Percentiles rank a stretch among this genome's conserved stretches.
Conservation (phyloP, 2,888 invertebrate genomes). For the Trypoxylon attenuatum region DNA sequence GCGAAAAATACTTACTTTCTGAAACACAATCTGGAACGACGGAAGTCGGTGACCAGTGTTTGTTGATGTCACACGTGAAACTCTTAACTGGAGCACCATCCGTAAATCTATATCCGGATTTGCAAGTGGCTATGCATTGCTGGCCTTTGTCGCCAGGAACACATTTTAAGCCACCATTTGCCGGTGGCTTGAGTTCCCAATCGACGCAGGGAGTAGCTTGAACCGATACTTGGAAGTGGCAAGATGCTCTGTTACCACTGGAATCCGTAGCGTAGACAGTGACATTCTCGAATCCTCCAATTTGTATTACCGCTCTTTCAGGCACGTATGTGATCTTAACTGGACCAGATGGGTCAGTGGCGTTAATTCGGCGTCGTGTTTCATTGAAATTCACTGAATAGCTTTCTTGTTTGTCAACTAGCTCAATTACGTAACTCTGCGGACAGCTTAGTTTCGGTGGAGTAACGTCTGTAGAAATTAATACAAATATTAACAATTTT, state of each 20-base stretch:
- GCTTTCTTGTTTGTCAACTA: conserved; percentile 92
- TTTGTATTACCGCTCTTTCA: conserved; percentile 88
- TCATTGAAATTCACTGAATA: conserved; percentile 95
- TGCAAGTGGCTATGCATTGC: conserved; percentile 93
- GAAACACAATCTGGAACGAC: conserved; percentile 97
- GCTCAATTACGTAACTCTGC: conserved; percentile 94
- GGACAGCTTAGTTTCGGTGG: conserved; percentile 93
- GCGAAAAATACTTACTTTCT: conserved; percentile 80
- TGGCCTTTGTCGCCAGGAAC: conserved; percentile 87
- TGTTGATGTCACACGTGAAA: conserved; percentile 88
- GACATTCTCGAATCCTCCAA: conserved; percentile 93
- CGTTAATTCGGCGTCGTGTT: conserved; percentile 88
- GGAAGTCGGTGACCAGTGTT: conserved; percentile 90
- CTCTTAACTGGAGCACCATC: conserved; percentile 92
- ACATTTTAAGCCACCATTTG: conserved; percentile 92
- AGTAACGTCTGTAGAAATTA: conserved; percentile 90
- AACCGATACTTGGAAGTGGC: conserved; percentile 95
- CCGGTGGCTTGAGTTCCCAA: conserved; percentile 93
- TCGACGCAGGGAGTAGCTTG: conserved; percentile 96
- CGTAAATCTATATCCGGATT: conserved; percentile 91
- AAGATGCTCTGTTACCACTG: conserved; percentile 90
- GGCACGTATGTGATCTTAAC: conserved; percentile 85
- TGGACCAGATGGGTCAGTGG: conserved; percentile 91
- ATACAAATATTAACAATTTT: too few relatives aligned
- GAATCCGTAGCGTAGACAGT: conserved; percentile 92